Conservation (phyloP, 2,113 vertebrate species). For the Erythrolamprus reginae region DNA sequence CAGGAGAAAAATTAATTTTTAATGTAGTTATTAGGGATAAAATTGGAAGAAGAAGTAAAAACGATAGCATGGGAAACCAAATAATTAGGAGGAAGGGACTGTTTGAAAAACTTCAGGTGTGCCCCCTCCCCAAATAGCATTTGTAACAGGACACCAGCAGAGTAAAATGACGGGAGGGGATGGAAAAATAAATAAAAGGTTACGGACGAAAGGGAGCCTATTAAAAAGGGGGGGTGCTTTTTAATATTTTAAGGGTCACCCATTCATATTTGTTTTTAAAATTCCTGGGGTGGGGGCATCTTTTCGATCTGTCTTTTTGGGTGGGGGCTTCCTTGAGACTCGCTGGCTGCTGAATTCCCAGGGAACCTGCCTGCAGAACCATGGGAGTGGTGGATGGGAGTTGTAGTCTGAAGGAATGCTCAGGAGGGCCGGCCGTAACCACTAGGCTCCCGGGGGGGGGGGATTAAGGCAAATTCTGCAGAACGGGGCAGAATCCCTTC, state of each 20-base stretch:
- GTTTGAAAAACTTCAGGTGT: background rate
- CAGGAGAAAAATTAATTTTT: no score
- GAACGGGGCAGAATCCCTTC: background rate
- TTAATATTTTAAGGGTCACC: background rate
- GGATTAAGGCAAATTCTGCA: background rate
- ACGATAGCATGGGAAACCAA: background rate
- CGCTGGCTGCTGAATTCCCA: background rate
- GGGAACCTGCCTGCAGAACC: background rate
- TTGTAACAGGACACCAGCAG: background rate
- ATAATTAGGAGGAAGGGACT: background rate
- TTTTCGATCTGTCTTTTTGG: background rate
- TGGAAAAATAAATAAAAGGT: background rate
- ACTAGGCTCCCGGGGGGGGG: background rate
- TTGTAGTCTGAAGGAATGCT: background rate
- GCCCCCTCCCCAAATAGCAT: background rate
- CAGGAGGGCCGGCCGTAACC: background rate
- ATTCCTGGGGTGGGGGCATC: background rate
- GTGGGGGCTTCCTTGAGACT: background rate
- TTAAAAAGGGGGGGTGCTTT: background rate
- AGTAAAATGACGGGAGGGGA: background rate
- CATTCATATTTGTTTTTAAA: background rate
- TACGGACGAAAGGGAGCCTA: background rate
- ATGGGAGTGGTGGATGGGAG: background rate
- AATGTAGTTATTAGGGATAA: no score
- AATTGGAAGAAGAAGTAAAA: no score